Evolutionary conservation across 2,888 invertebrate species (phyloP), one percentile per base, ranked within the genome.

Genomic region (Morpho deidamia): DNA sequence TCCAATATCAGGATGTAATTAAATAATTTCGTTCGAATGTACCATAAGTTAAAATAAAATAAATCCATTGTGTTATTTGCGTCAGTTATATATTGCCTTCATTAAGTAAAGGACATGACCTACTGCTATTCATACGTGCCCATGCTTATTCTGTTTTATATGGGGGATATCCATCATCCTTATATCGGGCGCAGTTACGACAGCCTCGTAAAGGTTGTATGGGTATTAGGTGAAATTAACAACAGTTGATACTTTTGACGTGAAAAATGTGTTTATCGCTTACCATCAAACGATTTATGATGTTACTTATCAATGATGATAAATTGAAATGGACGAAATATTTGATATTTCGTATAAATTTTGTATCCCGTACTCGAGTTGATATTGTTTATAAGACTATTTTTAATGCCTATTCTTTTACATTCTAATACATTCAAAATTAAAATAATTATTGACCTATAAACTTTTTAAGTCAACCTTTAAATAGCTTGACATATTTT

Each of bases 181-280:
- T 76, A 78, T 81, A 82, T 83, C 82, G 78, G 78, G 71, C 74
- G 73, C 76, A 66, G 74, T 71, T 80, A 74, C 79, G 83, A 83
- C 83, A 81, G 76, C 77, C 71, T 72, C 69, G 78, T 81, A 80
- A 81, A 82, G 79, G 81, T 81, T 83, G 78, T 73, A 76, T 70
- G 78, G 78, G 83, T 84, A 85, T 86, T 85, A 85, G 83, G 74
- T 72, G 70, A 78, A 84, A 86, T 87, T 83, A 86, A 86, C 83
- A 83, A 76, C 84, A 81, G 80, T 83, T 83, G 76, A 81, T 77
- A 82, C 80, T 84, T 81, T 78, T 80, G 82, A 84, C 82, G 72
- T 68, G 71, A 75, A 84, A 74, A 82, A 81, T 82, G 80, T 74
- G 67, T 61, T 65, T 68, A 68, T 74, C 70, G 72, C 73, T 80